Percentiles rank a stretch among this genome's conserved stretches.
Conservation (phyloP, 1,140 invertebrate species). For the Apis dorsata region DNA sequence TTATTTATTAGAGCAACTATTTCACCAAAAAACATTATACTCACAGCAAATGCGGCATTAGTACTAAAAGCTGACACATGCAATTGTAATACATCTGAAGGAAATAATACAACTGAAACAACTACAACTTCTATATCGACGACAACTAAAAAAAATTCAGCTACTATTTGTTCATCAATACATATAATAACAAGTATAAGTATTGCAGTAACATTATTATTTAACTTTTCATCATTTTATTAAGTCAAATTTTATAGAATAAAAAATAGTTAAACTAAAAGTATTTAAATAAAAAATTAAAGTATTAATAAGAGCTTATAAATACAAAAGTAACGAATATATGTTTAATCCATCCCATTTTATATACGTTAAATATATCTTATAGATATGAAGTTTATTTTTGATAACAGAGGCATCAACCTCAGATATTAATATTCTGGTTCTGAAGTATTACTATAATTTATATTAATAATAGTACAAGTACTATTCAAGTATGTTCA, state of each 20-base stretch:
- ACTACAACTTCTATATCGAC: neutral
- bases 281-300: neutral
- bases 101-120: too few relatives aligned
- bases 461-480: slow-evolving; percentile 27
- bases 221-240: neutral
- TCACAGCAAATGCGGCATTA: slow-evolving; percentile 56
- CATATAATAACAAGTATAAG: slow-evolving; percentile 18
- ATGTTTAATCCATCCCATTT: too few relatives aligned
- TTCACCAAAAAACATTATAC: slow-evolving; percentile 16
- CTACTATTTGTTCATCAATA: neutral
- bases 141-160: neutral
- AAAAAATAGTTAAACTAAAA: neutral
- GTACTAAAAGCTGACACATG: slow-evolving; percentile 28
- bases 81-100: neutral
- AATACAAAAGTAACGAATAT: neutral
- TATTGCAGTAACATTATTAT: slow-evolving; percentile 8
- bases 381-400: slow-evolving; percentile 19
- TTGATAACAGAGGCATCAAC: neutral
- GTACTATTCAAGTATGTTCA: neutral
- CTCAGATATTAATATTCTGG: slow-evolving; percentile 1
- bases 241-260: neutral
- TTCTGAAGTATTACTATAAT: neutral
- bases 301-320: neutral
- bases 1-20: slow-evolving; percentile 17
- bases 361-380: neutral